Percentiles rank a stretch among this genome's conserved stretches.
Evolutionary conservation across 1,140 invertebrate species (phyloP).

Genomic region (Macrobrachium rosenbergii): DNA sequence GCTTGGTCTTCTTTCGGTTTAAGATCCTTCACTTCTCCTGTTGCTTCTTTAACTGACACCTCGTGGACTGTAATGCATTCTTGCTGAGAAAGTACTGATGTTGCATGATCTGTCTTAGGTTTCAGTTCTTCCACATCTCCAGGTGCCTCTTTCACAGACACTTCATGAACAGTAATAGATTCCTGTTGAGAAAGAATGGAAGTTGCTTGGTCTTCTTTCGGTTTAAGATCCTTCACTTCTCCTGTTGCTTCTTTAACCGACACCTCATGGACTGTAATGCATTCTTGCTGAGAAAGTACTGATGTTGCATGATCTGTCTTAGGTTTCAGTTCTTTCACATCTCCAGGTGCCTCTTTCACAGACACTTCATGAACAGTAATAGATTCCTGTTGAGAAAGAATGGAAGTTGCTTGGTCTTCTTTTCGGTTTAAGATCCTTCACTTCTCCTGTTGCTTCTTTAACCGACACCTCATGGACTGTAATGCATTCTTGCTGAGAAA

Average conservation of each 20-base stretch:
- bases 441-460: slow-evolving; percentile 69
- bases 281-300: no score
- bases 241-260: no score
- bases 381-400: no score
- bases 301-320: no score
- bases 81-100: slow-evolving; percentile 1
- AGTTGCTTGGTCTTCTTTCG: background rate
- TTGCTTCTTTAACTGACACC: background rate
- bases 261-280: no score
- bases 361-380: no score
- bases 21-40: background rate
- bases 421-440: no score
- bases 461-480: slow-evolving; percentile 72
- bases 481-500: slow-evolving; percentile 69
- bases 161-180: slow-evolving; percentile 10
- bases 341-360: no score
- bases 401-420: no score
- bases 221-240: no score
- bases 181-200: slow-evolving; percentile 3
- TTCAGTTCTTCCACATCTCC: background rate
- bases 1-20: slow-evolving; percentile 3
- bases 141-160: slow-evolving; percentile 10
- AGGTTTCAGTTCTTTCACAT: no score
- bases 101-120: slow-evolving; percentile 3
- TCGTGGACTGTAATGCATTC: slow-evolving; percentile 6